Percentiles rank a stretch among this genome's conserved stretches.
Evolutionary conservation across 2,888 invertebrate genomes (phyloP).

Genomic region (Chironomus tentans): DNA sequence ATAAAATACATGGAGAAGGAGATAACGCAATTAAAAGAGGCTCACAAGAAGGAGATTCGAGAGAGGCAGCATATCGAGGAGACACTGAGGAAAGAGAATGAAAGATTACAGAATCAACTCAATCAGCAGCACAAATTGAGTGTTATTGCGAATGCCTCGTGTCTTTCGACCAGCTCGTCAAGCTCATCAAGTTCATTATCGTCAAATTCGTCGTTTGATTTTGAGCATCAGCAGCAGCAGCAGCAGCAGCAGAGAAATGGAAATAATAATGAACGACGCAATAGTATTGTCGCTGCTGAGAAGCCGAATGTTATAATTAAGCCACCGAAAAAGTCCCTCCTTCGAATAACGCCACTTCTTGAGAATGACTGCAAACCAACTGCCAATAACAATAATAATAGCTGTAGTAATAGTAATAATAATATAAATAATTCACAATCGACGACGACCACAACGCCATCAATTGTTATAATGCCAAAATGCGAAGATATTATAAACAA

Average conservation of each 20-base stretch:
- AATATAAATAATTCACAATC: neutral
- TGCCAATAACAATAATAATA: constrained; percentile 3
- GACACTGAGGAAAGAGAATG: neutral
- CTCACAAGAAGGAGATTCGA: constrained; percentile 2
- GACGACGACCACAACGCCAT: neutral
- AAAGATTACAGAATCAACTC: neutral
- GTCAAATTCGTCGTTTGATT: constrained; percentile 15
- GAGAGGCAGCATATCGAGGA: neutral
- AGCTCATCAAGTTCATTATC: constrained; percentile 7
- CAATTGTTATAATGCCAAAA: constrained; percentile 18
- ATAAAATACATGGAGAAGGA: constrained; percentile 37
- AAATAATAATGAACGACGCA: neutral
- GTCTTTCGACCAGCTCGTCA: constrained; percentile 2
- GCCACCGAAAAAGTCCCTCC: constrained; percentile 15
- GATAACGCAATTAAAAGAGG: constrained; percentile 35
- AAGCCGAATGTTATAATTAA: constrained; percentile 19
- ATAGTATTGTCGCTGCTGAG: constrained; percentile 8
- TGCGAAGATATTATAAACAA: constrained; percentile 19
- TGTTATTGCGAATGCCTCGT: neutral
- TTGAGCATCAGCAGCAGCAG: neutral
- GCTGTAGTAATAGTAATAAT: neutral
- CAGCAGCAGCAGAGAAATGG: neutral
- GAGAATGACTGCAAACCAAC: constrained; percentile 4
- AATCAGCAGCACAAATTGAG: neutral
- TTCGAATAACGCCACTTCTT: neutral